Base-by-base conservation (phyloP, 2,797 vertebrate species). In the Aulostomus chinensis region DNA sequence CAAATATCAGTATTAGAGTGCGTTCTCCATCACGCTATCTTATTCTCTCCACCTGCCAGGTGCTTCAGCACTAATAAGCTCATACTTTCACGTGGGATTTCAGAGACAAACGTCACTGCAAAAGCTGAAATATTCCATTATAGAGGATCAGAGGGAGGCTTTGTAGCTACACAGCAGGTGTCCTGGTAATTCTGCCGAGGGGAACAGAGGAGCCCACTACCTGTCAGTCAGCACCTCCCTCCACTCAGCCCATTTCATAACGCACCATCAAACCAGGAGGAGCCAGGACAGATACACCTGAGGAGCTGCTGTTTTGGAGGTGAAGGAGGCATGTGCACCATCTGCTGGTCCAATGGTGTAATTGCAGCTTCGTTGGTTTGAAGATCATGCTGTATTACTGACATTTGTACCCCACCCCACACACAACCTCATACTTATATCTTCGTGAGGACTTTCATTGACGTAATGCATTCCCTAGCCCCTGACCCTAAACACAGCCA, bases 111-210 rank as follows among this genome's bases (percentile, higher is more conserved):
- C 40, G 57, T 58, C 33, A 18, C 3, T 26, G 45, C 35, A 67
- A 66, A 75, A 53, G 34, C 67, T 71, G 46, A 68, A 74, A 73
- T 59, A 41, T 56, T 76, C 47, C 49, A 66, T 77, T 69, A 73
- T 67, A 67, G 20, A 16, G 58, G 72, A 78, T 80, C 40, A 79
- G 65, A 83, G 52, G 73, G 67, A 76, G 67, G 79, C 78, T 81
- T 84, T 88, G 76, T 81, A 3, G 16, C 10, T 5, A 11, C 33
- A 9, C 4, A 52, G 55, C 83, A 83, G 75, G 77, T 78, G 77
- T 58, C 57, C 59, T 36, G 42, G 51, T 56, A 49, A 58, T 68
- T 79, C 61, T 38, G 45, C 28, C 26, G 28, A 58, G 48, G 55
- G 37, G 50, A 29, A 58, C 26, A 65, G 39, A 54, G 60, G 60